Percentiles rank a stretch among this genome's conserved stretches.
Evolutionary conservation across 1,140 invertebrate genomes (phyloP).

Genomic region (Chironomus tepperi): DNA sequence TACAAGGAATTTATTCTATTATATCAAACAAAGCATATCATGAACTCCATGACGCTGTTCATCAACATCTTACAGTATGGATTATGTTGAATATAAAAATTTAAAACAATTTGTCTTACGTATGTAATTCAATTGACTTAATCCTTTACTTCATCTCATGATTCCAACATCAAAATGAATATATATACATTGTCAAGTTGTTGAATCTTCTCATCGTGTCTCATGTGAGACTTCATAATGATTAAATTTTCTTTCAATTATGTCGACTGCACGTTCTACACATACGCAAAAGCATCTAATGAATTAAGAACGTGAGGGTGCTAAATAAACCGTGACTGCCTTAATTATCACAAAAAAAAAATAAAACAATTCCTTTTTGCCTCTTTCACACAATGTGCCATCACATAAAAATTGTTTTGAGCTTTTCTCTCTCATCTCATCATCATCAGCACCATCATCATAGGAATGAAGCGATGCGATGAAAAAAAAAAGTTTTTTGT

Average conservation of each 20-base stretch:
- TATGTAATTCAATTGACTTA: not conserved
- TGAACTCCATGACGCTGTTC: not conserved
- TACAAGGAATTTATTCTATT: not conserved
- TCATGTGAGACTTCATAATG: not conserved
- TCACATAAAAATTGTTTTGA: too few species aligned
- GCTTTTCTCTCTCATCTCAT: too few species aligned
- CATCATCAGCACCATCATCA: too few species aligned
- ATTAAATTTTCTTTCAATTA: constrained; percentile 15
- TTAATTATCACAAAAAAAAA: constrained; percentile 12
- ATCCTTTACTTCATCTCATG: not conserved
- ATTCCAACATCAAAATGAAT: not conserved
- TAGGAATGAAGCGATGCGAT: too few species aligned
- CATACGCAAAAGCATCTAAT: constrained; percentile 2
- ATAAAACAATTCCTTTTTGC: not conserved
- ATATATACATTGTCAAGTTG: not conserved
- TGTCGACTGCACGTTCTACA: constrained; percentile 11
- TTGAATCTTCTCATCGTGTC: not conserved
- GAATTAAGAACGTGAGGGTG: constrained; percentile 4
- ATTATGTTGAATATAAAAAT: too few species aligned
- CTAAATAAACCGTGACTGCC: constrained; percentile 19
- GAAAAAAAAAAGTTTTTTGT: too few species aligned
- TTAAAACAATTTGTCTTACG: not conserved
- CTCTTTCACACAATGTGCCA: too few species aligned
- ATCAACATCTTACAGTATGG: not conserved
- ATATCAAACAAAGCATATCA: constrained; percentile 13